A percentile compares a stretch with the other conserved stretches of the same genome.
phyloP scores from a whole-genome alignment of 2,888 invertebrate species.

The Graphium colonna region DNA sequence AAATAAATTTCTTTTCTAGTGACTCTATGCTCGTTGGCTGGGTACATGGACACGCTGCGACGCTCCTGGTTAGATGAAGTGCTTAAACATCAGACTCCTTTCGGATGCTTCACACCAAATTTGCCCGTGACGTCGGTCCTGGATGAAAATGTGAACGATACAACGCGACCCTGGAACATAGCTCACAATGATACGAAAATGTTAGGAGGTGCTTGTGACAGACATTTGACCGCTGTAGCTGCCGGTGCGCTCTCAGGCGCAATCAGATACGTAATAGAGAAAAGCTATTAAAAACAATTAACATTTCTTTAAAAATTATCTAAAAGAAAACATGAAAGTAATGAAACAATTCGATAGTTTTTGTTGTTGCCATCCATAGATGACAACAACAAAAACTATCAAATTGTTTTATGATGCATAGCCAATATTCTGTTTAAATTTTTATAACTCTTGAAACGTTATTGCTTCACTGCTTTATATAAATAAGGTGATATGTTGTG shows the following conservation, averaged over 20 bases:
- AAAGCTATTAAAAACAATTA: constrained; percentile 18
- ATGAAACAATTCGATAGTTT: no score
- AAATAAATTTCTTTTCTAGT: constrained; percentile 21
- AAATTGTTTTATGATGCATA: background rate
- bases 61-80: constrained; percentile 19
- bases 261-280: constrained; percentile 27
- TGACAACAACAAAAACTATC: no score
- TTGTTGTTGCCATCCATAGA: background rate
- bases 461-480: no score
- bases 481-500: no score
- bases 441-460: background rate
- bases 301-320: no score
- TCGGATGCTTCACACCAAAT: constrained; percentile 16
- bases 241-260: constrained; percentile 24
- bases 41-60: constrained; percentile 16
- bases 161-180: constrained; percentile 1
- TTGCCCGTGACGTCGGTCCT: background rate
- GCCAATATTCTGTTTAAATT: background rate
- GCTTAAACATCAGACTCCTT: constrained; percentile 9
- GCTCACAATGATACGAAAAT: background rate
- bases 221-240: constrained; percentile 26
- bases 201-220: constrained; percentile 20
- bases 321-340: background rate
- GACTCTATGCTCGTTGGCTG: constrained; percentile 15
- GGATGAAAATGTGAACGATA: background rate